Percentiles rank a stretch among this genome's conserved stretches.
phyloP scores from a whole-genome alignment of 2,797 vertebrate species.

The Gallinago solitaria region DNA sequence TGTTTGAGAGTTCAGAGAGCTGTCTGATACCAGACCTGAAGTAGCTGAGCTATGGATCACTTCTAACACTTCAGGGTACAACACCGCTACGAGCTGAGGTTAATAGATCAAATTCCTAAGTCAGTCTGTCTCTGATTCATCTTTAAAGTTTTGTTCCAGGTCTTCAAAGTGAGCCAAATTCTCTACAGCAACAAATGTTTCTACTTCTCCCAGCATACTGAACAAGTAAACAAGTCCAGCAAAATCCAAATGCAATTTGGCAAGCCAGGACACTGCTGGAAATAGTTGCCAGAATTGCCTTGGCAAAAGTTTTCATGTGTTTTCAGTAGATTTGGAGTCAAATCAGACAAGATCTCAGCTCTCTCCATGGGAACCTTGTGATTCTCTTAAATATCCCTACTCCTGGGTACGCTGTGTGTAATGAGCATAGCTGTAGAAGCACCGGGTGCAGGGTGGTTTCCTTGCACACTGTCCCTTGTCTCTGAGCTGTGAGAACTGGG shows the following conservation, averaged over 20 bases:
- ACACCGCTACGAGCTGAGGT: neutral
- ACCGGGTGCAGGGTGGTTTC: neutral
- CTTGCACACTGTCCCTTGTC: neutral
- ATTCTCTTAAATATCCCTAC: neutral
- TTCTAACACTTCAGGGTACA: neutral
- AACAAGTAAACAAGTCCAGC: conserved; percentile 15
- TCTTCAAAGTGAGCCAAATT: conserved; percentile 28
- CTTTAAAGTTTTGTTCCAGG: conserved; percentile 9
- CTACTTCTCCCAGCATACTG: neutral
- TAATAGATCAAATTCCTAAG: conserved; percentile 20
- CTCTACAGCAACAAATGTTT: conserved; percentile 32
- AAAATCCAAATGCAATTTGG: conserved; percentile 38
- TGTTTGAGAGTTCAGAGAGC: neutral
- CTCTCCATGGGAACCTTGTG: conserved; percentile 22
- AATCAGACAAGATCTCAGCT: conserved; percentile 23
- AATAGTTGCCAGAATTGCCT: conserved; percentile 28
- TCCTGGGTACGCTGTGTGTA: neutral
- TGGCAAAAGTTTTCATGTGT: conserved; percentile 24
- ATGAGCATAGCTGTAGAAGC: neutral
- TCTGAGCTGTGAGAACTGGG: neutral
- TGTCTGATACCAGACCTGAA: neutral
- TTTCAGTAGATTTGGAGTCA: conserved; percentile 28
- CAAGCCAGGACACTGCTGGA: neutral
- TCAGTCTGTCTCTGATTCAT: conserved; percentile 15
- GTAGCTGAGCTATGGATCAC: neutral